Base-by-base conservation (phyloP, 2,797 vertebrate species). In the Argentina silus region DNA sequence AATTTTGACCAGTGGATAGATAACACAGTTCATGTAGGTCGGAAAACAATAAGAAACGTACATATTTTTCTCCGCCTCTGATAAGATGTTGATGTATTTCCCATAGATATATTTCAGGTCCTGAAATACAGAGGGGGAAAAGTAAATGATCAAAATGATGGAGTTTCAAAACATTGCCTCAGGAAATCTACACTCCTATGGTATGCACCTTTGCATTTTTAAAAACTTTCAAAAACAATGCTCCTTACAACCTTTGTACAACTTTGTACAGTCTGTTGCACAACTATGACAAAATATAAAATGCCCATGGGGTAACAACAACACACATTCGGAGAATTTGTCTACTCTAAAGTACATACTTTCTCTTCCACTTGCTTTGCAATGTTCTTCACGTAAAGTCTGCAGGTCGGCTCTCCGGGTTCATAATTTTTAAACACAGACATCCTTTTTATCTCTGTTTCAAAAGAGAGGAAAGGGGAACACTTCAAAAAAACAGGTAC, bases 311-410 rank as follows among this genome's bases (percentile, higher is more conserved):
- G n/a, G n/a, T n/a, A n/a, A n/a, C n/a, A 65, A 21, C 17, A 48
- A 4, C 4, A 53, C 48, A 53, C 27, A 19, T 55, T 56, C n/a
- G 0, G 14, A 69, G 42, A 76, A 11, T 73, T 72, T 77, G 74
- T 77, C 76, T 57, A 67, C 43, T n/a, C 59, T 12, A 17, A 3
- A 14, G 23, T 50, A 90, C 92, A 59, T 90, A 98, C 97, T 90
- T 97, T 98, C 91, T 99, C 96, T 73, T 97, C 96, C 84, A 96
- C 96, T 90, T 97, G 97, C 86, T 97, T 99, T 67, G 96, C 93
- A 66, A 99, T 94, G 90, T 99, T 99, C 92, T 99, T 99, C 89
- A 99, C 96, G 73, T 99, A 99, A 80, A 99, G 95, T 81, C 98
- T 94, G 93, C 97, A 99, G 47, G 97, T 99, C n/a, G 97, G 96